These are phyloP conservation scores for Sitta carolinensis DNA, from an alignment of 2,797 vertebrate species.

Conservation along the genomic window DNA sequence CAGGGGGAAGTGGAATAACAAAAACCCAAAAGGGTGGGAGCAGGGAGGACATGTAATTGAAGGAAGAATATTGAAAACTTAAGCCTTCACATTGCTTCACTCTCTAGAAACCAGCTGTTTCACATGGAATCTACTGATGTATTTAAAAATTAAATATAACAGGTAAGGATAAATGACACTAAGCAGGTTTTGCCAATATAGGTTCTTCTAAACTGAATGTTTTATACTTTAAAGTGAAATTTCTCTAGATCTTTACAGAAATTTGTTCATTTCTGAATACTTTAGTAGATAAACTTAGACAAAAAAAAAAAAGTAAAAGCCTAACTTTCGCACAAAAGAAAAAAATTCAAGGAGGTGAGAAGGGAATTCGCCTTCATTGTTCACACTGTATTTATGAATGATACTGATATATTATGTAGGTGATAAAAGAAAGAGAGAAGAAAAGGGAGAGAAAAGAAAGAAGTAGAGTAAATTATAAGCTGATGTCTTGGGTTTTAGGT, in stretches of 20 bases:
- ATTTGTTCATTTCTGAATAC: not conserved
- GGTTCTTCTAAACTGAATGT: not conserved
- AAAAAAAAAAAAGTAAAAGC: not conserved
- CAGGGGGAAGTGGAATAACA: rapidly evolving
- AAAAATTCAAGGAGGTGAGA: rapidly evolving
- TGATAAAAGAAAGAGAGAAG: not conserved
- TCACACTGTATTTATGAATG: not conserved
- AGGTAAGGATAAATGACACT: not conserved
- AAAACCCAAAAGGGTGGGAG: rapidly evolving
- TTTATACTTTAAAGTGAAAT: not conserved
- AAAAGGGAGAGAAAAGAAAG: not conserved
- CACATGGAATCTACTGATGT: not conserved
- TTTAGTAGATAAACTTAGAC: not conserved
- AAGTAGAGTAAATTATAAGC: not conserved
- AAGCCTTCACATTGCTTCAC: not conserved
- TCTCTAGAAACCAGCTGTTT: not conserved
- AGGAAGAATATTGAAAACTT: not conserved
- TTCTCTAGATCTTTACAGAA: not conserved
- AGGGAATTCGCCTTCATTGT: not conserved
- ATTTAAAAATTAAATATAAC: not conserved
- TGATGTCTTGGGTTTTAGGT: too few relatives aligned
- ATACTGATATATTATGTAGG: not conserved
- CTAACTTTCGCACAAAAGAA: not conserved
- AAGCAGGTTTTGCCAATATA: not conserved
- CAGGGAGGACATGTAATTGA: not conserved